Percentiles rank a stretch among this genome's conserved stretches.
Evolutionary conservation across 1,140 invertebrate genomes (phyloP).

Genomic region (Argopecten irradians): DNA sequence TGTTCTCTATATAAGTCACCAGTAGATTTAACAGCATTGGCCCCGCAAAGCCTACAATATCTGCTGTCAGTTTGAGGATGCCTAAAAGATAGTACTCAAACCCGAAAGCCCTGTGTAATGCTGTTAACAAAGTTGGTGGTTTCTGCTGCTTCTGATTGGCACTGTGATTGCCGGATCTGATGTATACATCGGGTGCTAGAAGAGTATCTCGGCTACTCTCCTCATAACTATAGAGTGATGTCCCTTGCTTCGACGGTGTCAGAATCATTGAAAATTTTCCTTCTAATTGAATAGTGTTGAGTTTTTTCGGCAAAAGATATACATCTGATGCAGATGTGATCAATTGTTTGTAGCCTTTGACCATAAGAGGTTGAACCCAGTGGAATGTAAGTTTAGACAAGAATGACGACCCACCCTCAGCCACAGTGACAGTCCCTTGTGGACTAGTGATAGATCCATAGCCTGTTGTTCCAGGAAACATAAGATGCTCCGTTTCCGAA

Average conservation of each 20-base stretch:
- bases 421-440: conserved; percentile 85
- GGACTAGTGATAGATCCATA: conserved; percentile 83
- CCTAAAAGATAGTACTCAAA: conserved; percentile 93
- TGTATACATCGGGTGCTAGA: conserved; percentile 44
- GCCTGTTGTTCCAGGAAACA: conserved; percentile 73
- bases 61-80: conserved; percentile 89
- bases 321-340: conserved; percentile 88
- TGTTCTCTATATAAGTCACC: conserved; percentile 88
- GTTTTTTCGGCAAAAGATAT: conserved; percentile 87
- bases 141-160: not conserved
- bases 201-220: conserved; percentile 4
- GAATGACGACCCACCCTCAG: conserved; percentile 85
- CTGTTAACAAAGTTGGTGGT: conserved; percentile 81
- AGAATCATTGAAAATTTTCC: conserved; percentile 78
- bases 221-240: conserved; percentile 27
- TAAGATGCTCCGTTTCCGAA: conserved; percentile 77
- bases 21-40: conserved; percentile 92
- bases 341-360: conserved; percentile 85
- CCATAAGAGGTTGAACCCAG: conserved; percentile 92
- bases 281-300: conserved; percentile 82
- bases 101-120: conserved; percentile 90
- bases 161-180: not conserved
- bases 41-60: conserved; percentile 89
- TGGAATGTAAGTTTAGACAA: conserved; percentile 88
- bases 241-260: conserved; percentile 31